Evolutionary conservation across 2,113 vertebrate genomes (phyloP), one percentile per base, ranked within the genome.

Genomic region (Gyps fulvus): DNA sequence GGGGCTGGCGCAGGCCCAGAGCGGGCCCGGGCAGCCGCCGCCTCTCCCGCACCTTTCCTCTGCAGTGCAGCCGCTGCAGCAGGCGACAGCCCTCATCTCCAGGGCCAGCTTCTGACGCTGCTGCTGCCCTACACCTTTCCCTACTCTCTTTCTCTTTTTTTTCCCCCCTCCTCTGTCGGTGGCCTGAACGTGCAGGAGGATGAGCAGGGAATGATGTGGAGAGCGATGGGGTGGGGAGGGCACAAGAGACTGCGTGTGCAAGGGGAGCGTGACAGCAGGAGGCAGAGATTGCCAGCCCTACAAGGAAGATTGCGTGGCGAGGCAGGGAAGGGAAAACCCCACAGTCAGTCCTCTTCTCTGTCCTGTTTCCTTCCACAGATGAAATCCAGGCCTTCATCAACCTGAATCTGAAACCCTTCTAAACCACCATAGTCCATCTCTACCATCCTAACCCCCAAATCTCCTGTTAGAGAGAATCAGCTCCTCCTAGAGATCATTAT

Each of bases 61-160:
- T 13, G 70, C 49, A 14, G 49, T 5, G 49, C 49, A 9, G 49
- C 49, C 23, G 49, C 49, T 50, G 49, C 74, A 10, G 9, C n/a
- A 8, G 10, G 14, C 21, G 8, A 2, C n/a, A 7, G 66, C 34
- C 31, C 8, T 17, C 3, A 0, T 2, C 18, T 43, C 20, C 45
- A 8, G 14, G 3, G 13, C 17, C 20, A 3, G 13, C 38, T 69
- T 31, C 29, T 31, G 34, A 0, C 36, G 1, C 4, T 13, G 52
- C 1, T 47, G 26, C 40, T 54, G 40, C 15, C 32, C 1, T 6
- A 2, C 40, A 1, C 10, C 6, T 61, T 71, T 50, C 21, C 36
- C 1, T 22, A 1, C 4, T 36, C 11, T n/a, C 3, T 7, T 2
- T 40, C 47, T 49, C 22, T 32, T 34, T 21, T 23, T 59, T 8